A percentile compares a stretch with the other conserved stretches of the same genome.
These are phyloP conservation scores for Metaphire vulgaris DNA, from an alignment of 1,140 invertebrate species.

Conservation along the genomic window DNA sequence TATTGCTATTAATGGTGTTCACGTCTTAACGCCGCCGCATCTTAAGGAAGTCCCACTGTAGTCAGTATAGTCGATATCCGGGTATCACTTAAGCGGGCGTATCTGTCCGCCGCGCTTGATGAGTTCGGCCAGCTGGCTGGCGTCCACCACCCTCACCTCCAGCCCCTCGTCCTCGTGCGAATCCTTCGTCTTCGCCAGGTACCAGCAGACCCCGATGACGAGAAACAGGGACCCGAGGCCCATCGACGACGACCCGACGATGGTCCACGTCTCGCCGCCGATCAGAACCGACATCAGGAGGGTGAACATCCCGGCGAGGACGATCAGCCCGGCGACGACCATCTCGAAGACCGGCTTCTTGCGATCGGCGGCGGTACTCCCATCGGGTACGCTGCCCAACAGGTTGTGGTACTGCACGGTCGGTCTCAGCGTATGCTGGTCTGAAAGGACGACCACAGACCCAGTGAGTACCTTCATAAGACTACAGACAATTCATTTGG, in stretches of 20 bases:
- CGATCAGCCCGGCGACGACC: neutral
- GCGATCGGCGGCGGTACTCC: neutral
- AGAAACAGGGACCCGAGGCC: slow-evolving; percentile 11
- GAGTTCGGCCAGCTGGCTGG: neutral
- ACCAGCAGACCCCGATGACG: slow-evolving; percentile 8
- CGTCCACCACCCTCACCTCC: neutral
- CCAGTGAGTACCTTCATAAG: too few species aligned
- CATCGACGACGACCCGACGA: slow-evolving; percentile 6
- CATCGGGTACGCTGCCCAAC: neutral
- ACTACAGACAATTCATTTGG: too few species aligned
- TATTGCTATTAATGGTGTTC: too few species aligned
- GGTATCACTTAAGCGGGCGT: neutral
- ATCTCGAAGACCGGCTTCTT: slow-evolving; percentile 6
- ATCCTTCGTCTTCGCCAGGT: slow-evolving; percentile 7
- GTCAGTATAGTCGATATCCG: too few species aligned
- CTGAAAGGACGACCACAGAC: too few species aligned
- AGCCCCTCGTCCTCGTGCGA: neutral
- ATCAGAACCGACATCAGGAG: neutral
- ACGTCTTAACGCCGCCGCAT: too few species aligned
- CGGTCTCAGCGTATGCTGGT: neutral
- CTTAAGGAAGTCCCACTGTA: too few species aligned
- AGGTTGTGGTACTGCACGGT: neutral
- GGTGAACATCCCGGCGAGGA: neutral
- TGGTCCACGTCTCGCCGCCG: slow-evolving; percentile 9
- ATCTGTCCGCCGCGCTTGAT: neutral